phyloP scores from a whole-genome alignment of 1,140 invertebrate species.

The Idris sp. region DNA sequence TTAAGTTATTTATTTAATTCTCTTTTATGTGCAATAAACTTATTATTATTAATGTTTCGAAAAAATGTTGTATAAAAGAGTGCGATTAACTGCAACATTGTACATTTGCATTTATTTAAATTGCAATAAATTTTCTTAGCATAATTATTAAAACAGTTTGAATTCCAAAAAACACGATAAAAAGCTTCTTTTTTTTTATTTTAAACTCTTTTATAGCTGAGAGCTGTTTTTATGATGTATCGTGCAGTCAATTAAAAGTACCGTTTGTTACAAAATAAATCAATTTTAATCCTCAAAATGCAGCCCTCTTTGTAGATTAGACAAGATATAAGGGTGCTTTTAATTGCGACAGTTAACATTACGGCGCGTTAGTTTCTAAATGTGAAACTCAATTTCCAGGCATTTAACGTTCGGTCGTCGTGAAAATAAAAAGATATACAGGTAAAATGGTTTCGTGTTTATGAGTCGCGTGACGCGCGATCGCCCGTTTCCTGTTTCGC shows the following conservation, averaged over 20 bases:
- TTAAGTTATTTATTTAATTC: too few species aligned
- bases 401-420: slow-evolving; percentile 10
- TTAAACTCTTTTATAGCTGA: too few species aligned
- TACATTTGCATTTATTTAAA: too few species aligned
- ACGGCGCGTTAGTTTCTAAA: slow-evolving; percentile 26
- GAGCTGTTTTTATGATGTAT: too few species aligned
- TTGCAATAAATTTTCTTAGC: too few species aligned
- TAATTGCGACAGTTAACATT: slow-evolving; percentile 26
- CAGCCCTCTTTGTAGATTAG: slow-evolving; percentile 19
- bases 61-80: too few species aligned
- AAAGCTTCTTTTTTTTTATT: too few species aligned
- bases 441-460: slow-evolving; percentile 49
- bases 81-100: too few species aligned
- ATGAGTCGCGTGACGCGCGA: slow-evolving; percentile 58
- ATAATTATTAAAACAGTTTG: too few species aligned
- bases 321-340: slow-evolving; percentile 17
- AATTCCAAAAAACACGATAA: too few species aligned
- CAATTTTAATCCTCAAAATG: slow-evolving; percentile 26
- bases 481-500: slow-evolving; percentile 46
- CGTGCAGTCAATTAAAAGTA: slow-evolving; percentile 7
- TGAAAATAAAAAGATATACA: slow-evolving; percentile 36
- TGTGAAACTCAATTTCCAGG: slow-evolving; percentile 24
- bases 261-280: slow-evolving; percentile 9
- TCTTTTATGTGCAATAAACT: too few species aligned
- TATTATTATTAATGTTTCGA: too few species aligned